Evolutionary conservation across 2,113 vertebrate genomes (phyloP), one percentile per base, ranked within the genome.

Genomic region (Heliornis fulica): DNA sequence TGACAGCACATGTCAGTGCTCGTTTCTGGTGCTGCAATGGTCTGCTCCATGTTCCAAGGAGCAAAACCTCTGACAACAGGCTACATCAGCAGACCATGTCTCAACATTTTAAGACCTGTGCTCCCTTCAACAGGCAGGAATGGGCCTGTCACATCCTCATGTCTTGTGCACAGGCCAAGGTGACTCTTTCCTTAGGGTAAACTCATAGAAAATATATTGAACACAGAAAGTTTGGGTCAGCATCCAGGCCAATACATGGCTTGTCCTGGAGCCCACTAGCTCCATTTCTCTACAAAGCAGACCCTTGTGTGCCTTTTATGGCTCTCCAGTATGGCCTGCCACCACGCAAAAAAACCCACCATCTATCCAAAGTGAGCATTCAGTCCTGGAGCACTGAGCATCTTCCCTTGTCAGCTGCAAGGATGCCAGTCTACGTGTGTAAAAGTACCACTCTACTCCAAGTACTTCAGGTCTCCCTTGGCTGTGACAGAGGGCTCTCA

Each of bases 211-310:
- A 79, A n/a, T 3, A 1, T 20, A 13, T 26, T 60, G 41, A 68
- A 4, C 4, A 64, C 20, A 61, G 13, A 0, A 1, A 11, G 21
- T 72, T 56, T 87, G 13, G 8, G 21, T 28, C 78, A 53, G 14
- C 50, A 69, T 21, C 5, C 21, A 40, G 65, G 25, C 7, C 25
- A 87, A 48, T 31, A 36, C 38, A 75, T 3, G 7, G 13, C 8
- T 68, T 61, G 29, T 48, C 8, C 43, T 60, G 21, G 20, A 65
- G 25, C 7, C 13, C 26, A 71, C 4, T 15, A 51, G 11, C 9
- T 61, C 25, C 29, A n/a, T 12, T 0, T 0, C 2, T 66, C n/a
- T 66, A n/a, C 53, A 23, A 0, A 1, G 46, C 6, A 75, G 41
- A 65, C 7, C 1, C 15, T 11, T 53, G 31, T 9, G 23, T 2